Evolutionary conservation across 1,140 invertebrate species (phyloP), one percentile per base, ranked within the genome.

Genomic region (Cyphomyrmex costatus): DNA sequence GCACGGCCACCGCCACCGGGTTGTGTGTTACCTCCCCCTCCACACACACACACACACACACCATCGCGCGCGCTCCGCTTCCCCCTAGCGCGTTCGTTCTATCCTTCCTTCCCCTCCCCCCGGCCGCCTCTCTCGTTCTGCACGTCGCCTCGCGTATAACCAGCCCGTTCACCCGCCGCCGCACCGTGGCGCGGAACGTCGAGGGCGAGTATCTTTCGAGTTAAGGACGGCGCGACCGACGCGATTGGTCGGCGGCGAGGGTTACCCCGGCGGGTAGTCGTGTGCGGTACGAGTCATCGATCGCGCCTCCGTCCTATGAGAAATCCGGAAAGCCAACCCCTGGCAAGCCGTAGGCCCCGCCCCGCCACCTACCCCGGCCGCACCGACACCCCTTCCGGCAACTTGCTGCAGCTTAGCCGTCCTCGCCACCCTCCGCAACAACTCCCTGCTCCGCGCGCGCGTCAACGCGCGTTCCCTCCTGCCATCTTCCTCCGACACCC

Each of bases 241-340:
- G 89, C 89, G 88, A 95, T 95, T 94, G 93, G 92, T 88, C 80
- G 85, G 71, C 77, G 61, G 27, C 85, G 84, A 89, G 90, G 91
- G 83, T 92, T 92, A 92, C 93, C 92, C 94, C 89, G 89, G 83
- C 84, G 89, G 87, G 85, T 65, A 88, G 74, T 85, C 71, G 66
- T 56, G 51, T 83, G 88, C 74, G 87, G 85, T 85, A 86, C 92
- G 85, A 88, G 66, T 92, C 93, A 94, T 94, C 93, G 94, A 94
- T 93, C 93, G 92, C 70, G 27, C 68, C 89, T 80, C 77, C 89
- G 85, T 89, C 93, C 93, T 93, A 94, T 94, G 91, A 93, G 92
- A 70, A 91, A 86, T 83, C 91, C 88, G 82, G 85, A 74, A 71
- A 88, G 90, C 90, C 91, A 86, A 87, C 91, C 92, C 91, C 88